Evolutionary conservation across 1,140 invertebrate genomes (phyloP).

Genomic region (Armadillidium nasatum): DNA sequence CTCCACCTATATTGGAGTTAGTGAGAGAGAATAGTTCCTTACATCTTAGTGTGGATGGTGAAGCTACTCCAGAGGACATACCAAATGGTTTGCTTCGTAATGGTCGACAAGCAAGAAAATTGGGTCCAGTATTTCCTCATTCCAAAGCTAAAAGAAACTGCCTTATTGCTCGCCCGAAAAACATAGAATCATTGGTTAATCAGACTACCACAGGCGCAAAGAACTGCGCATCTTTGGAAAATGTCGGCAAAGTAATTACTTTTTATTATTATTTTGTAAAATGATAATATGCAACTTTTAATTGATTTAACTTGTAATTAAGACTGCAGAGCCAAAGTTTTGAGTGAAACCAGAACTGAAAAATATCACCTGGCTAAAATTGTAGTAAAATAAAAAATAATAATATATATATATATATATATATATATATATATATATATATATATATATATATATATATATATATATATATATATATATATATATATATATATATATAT

Average conservation of each 20-base stretch:
- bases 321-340: too few species aligned
- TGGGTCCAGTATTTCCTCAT: neutral
- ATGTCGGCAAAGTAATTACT: neutral
- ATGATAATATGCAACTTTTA: too few species aligned
- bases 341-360: too few species aligned
- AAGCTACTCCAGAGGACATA: neutral
- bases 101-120: neutral
- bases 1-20: neutral
- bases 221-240: neutral
- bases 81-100: too few species aligned
- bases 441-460: constrained; percentile 6
- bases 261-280: too few species aligned
- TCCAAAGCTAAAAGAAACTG: neutral
- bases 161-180: neutral
- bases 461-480: neutral
- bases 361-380: too few species aligned
- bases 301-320: too few species aligned
- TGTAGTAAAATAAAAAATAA: too few species aligned
- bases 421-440: constrained; percentile 6
- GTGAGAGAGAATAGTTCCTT: neutral
- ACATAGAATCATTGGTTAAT: neutral
- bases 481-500: too few species aligned
- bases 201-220: neutral
- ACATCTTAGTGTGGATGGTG: neutral
- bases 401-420: too few species aligned